A percentile compares a stretch with the other conserved stretches of the same genome.
phyloP scores from a whole-genome alignment of 2,113 vertebrate genomes.

The Heterochromis multidens region DNA sequence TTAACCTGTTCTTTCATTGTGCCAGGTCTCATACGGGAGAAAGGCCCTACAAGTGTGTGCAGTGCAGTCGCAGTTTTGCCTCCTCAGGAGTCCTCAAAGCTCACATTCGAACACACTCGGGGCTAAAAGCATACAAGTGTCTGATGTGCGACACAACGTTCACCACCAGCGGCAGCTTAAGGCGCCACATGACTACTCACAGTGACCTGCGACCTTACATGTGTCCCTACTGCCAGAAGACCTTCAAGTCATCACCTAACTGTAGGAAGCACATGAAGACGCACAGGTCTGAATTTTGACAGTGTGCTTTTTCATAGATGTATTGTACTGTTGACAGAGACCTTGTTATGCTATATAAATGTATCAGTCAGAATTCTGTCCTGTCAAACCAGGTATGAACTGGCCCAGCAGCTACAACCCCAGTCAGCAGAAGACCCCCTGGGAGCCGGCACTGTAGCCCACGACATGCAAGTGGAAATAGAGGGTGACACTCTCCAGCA shows the following conservation, averaged over 20 bases:
- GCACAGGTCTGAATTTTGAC: conserved; percentile 77
- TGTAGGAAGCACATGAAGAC: conserved; percentile 99
- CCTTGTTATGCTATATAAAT: background rate
- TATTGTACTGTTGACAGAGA: background rate
- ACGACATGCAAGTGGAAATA: conserved; percentile 87
- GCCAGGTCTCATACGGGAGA: conserved; percentile 95
- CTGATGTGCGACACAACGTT: conserved; percentile 93
- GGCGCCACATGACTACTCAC: conserved; percentile 96
- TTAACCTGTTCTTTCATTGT: background rate
- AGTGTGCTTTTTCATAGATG: background rate
- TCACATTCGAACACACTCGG: conserved; percentile 93
- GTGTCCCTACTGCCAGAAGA: conserved; percentile 99
- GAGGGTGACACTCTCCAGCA: conserved; percentile 81
- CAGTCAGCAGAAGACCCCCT: conserved; percentile 81
- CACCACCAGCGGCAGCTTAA: conserved; percentile 93
- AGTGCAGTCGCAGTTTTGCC: conserved; percentile 95
- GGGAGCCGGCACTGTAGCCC: conserved; percentile 76
- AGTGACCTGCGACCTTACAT: conserved; percentile 95
- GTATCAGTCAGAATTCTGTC: background rate
- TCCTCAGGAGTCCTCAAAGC: conserved; percentile 97
- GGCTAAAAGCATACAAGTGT: conserved; percentile 95
- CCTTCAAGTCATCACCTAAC: conserved; percentile 96
- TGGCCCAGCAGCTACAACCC: conserved; percentile 93
- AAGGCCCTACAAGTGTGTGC: conserved; percentile 93
- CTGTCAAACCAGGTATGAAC: conserved; percentile 83